Evolutionary conservation across 2,113 vertebrate genomes (phyloP).

Genomic region (Lepus europaeus): DNA sequence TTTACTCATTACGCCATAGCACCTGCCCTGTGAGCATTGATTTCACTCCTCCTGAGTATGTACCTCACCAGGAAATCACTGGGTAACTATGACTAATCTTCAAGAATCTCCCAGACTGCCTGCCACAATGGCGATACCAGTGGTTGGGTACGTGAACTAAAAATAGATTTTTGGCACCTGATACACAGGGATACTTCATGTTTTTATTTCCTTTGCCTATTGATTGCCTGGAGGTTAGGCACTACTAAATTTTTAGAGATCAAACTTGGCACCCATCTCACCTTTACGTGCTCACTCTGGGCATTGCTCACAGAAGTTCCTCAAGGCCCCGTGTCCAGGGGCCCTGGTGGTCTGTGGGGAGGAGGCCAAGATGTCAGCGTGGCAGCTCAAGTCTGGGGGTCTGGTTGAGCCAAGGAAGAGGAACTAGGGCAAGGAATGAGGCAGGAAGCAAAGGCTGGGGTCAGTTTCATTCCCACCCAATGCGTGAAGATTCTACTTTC

Average conservation of each 20-base stretch:
- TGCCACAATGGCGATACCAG: background rate
- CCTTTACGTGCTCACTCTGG: background rate
- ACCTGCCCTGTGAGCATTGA: too few species aligned
- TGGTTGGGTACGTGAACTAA: too few species aligned
- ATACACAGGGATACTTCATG: too few species aligned
- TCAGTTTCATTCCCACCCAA: background rate
- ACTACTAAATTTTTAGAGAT: too few species aligned
- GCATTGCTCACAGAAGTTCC: too few species aligned
- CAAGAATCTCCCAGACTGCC: background rate
- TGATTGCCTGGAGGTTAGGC: too few species aligned
- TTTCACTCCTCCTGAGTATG: background rate
- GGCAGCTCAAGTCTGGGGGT: background rate
- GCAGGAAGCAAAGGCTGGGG: too few species aligned
- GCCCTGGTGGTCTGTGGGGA: background rate
- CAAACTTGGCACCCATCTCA: background rate
- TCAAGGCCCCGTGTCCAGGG: fast-evolving
- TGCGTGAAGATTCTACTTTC: background rate
- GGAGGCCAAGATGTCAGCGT: fast-evolving
- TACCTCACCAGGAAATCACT: background rate
- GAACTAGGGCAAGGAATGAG: background rate
- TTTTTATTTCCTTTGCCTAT: too few species aligned
- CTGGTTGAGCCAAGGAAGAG: background rate
- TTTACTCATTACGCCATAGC: too few species aligned
- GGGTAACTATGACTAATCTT: background rate
- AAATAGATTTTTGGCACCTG: too few species aligned